These are phyloP conservation scores for Lipotes vexillifer DNA, from an alignment of 2,113 vertebrate genomes.

Conservation along the genomic window DNA sequence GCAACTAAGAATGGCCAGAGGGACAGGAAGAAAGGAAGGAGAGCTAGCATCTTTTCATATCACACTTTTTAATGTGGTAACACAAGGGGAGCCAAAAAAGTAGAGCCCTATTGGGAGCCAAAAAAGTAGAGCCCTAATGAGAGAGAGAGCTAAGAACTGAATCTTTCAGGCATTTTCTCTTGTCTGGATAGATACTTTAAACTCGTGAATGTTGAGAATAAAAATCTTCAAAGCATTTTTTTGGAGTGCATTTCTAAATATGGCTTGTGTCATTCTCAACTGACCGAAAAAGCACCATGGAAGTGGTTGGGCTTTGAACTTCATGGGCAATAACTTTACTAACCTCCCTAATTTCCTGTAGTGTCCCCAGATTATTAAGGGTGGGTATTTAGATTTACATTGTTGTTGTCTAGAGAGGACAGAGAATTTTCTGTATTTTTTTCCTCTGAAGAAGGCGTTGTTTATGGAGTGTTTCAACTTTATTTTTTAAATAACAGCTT, in stretches of 20 bases:
- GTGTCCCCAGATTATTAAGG: constrained; percentile 34
- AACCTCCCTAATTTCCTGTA: constrained; percentile 53
- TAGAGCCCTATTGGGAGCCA: no score
- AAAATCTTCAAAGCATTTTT: constrained; percentile 72
- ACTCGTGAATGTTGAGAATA: constrained; percentile 57
- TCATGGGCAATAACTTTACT: constrained; percentile 62
- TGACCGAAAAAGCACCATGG: not conserved
- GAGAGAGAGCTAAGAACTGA: not conserved
- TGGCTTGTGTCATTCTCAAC: constrained; percentile 54
- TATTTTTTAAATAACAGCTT: not conserved
- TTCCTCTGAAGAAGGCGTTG: not conserved
- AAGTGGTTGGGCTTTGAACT: constrained; percentile 61
- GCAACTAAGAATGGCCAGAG: not conserved
- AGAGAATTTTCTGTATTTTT: constrained; percentile 1
- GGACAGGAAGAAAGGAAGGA: not conserved
- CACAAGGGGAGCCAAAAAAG: not conserved
- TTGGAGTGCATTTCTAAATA: constrained; percentile 63
- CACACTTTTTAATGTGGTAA: not conserved
- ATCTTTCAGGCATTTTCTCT: constrained; percentile 40
- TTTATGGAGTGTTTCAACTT: not conserved
- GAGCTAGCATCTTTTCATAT: not conserved
- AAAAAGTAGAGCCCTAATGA: not conserved
- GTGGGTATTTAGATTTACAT: constrained; percentile 43
- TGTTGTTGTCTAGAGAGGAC: not conserved
- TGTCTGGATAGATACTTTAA: constrained; percentile 55